Base-by-base conservation (phyloP, 2,888 invertebrate genomes). In the Sabellastarte sp. region DNA sequence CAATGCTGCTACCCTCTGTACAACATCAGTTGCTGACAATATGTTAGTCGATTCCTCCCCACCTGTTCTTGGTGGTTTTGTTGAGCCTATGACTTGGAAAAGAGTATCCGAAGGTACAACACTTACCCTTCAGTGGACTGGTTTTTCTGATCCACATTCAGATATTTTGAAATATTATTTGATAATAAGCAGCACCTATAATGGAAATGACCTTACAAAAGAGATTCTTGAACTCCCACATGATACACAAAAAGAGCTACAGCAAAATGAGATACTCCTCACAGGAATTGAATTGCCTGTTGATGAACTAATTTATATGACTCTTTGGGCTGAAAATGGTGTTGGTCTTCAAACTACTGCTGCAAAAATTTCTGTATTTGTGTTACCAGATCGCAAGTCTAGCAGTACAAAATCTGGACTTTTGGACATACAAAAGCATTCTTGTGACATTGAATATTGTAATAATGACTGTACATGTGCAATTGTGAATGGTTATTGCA, bases 391-490 rank as follows among this genome's bases (percentile, higher is more conserved):
- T 24, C 15, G 53, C 4, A 10, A 10, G 26, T n/a, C n/a, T n/a
- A n/a, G n/a, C n/a, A n/a, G n/a, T n/a, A n/a, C 41, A 41, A 26
- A 26, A n/a, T 26, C 5, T n/a, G 53, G 53, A 26, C 10, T 5
- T 20, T 26, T 53, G 5, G 53, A 53, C 24, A 53, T 53, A 5
- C 15, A 53, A 26, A 53, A 26, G 20, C 53, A 53, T 53, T 53
- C 53, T 5, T 53, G 53, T 53, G 53, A 53, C 24, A 26, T 53
- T 10, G 15, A 53, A 5, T 53, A 53, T 26, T 53, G 53, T 26
- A n/a, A 10, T n/a, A n/a, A n/a, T 10, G 53, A 53, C 53, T 53
- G 53, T 53, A 26, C 53, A 53, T 53, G 53, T 26, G 53, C 53
- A 5, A 26, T 53, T 24, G 24, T 53, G 24, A 53, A 53, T 53